A percentile compares a stretch with the other conserved stretches of the same genome.
phyloP scores from a whole-genome alignment of 2,888 invertebrate species.

The Horisme vitalbata region DNA sequence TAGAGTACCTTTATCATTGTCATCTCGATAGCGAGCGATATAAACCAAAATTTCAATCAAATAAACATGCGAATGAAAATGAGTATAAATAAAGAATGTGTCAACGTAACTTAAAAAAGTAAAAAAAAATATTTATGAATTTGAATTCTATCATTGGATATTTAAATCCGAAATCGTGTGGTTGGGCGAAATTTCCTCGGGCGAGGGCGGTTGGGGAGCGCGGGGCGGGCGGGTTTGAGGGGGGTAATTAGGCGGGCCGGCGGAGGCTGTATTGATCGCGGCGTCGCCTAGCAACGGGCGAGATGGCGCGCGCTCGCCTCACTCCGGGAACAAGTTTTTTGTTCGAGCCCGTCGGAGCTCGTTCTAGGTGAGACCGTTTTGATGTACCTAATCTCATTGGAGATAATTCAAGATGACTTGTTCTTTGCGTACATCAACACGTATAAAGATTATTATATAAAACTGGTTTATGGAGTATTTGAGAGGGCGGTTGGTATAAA shows the following conservation, averaged over 20 bases:
- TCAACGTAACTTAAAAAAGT: conserved; percentile 68
- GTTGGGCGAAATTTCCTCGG: conserved; percentile 61
- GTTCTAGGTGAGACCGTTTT: conserved; percentile 75
- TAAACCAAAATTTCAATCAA: conserved; percentile 9
- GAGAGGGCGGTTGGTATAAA: not conserved
- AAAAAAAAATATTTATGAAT: conserved; percentile 73
- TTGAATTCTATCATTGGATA: conserved; percentile 81
- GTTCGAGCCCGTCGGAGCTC: conserved; percentile 52
- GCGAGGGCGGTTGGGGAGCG: conserved; percentile 41
- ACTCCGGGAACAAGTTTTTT: conserved; percentile 68
- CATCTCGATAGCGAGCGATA: not conserved
- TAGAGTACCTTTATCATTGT: no score
- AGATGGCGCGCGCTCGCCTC: conserved; percentile 73
- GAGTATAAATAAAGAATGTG: conserved; percentile 36
- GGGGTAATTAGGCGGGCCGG: conserved; percentile 81
- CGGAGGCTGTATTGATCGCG: conserved; percentile 81
- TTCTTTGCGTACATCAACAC: no score
- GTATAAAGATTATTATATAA: no score
- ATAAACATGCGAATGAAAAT: conserved; percentile 20
- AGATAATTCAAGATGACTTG: conserved; percentile 73
- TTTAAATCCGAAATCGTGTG: conserved; percentile 72
- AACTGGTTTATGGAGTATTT: conserved; percentile 21
- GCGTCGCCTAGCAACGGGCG: conserved; percentile 79
- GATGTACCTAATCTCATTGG: conserved; percentile 66
- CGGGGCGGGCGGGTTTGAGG: conserved; percentile 39